Evolutionary conservation across 2,113 vertebrate genomes (phyloP), one percentile per base, ranked within the genome.

Genomic region (Mixornis gularis): DNA sequence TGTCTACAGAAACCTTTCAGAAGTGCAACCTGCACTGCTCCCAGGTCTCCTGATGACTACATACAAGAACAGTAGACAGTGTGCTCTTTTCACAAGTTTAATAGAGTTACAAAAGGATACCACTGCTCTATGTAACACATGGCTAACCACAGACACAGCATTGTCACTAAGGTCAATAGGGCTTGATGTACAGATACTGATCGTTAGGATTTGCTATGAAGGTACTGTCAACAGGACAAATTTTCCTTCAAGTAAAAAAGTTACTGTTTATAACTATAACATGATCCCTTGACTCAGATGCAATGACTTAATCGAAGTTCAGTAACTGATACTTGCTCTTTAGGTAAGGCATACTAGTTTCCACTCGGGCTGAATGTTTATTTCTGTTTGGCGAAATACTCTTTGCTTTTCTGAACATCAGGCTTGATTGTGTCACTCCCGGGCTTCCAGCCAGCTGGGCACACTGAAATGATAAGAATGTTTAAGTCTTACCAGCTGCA

Each of bases 391-490:
- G 99, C 97, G 81, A 99, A 99, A 97, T 98, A 99, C 79, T 99
- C 99, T 98, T 98, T 99, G 94, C 99, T 99, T 92, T 98, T 98
- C 95, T 98, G 95, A 95, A 99, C 96, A 65, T 99, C 99, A 29
- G 99, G 99, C 95, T 99, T 99, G 98, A 99, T 99, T 73, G 99
- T 99, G 96, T 99, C 99, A 94, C 98, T 98, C 95, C 99, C 99
- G 94, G 99, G 99, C 97, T 99, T 99, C 99, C 99, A 99, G 89
- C 99, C 99, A 34, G 99, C 99, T 52, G 99, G 99, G 97, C 99
- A 99, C 96, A 99, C 99, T 99, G 97, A 90, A 98, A 98, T 81
- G 81, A 97, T 46, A 96, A 89, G 43, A 89, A 81, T 18, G 13
- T 72, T 70, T 41, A 85, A 85, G 85, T 72, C 68, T 85, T 71